Evolutionary conservation across 2,797 vertebrate genomes (phyloP).

Genomic region (Ambastaia sidthimunki): DNA sequence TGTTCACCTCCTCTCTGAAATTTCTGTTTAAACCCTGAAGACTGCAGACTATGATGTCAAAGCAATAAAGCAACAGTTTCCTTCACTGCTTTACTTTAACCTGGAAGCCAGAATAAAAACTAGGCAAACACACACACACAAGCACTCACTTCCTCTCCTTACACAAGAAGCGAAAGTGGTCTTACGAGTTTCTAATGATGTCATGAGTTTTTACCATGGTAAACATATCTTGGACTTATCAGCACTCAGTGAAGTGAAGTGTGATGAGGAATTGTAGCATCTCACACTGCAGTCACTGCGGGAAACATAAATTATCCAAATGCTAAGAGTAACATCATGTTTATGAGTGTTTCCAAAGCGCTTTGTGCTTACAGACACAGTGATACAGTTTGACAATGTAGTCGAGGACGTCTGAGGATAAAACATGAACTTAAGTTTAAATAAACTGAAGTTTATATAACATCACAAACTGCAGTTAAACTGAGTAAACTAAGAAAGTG

Average conservation of each 20-base stretch:
- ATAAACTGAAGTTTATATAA: constrained; percentile 1
- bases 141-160: constrained; percentile 16
- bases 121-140: constrained; percentile 6
- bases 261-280: background rate
- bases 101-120: background rate
- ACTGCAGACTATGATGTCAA: background rate
- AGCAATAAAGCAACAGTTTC: constrained; percentile 15
- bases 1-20: background rate
- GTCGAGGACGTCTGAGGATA: constrained; percentile 11
- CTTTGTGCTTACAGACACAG: background rate
- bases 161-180: constrained; percentile 52
- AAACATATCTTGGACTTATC: too few relatives aligned
- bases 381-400: background rate
- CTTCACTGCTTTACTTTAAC: background rate
- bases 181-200: constrained; percentile 1
- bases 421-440: constrained; percentile 29
- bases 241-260: too few relatives aligned
- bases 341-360: background rate
- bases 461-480: constrained; percentile 14
- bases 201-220: background rate
- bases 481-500: constrained; percentile 20
- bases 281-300: background rate
- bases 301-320: background rate
- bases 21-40: background rate
- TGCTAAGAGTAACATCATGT: background rate